Percentiles rank a stretch among this genome's conserved stretches.
Conservation (phyloP, 1,140 invertebrate species). For the Drosophila athabasca region DNA sequence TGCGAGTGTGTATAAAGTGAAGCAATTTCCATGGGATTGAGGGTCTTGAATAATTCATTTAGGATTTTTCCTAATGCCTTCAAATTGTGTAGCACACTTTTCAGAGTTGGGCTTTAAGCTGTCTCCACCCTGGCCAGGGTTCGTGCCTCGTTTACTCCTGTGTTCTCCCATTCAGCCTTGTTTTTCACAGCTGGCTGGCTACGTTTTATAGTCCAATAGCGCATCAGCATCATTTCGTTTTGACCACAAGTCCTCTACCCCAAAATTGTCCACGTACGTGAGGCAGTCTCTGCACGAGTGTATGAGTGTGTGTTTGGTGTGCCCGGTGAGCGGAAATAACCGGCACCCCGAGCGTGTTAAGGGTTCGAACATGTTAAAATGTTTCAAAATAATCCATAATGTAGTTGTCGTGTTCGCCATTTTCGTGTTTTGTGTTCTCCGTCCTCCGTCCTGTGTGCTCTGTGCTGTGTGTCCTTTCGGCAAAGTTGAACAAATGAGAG, state of each 20-base stretch:
- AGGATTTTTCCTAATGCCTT: too few relatives aligned
- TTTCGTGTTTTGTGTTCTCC: neutral
- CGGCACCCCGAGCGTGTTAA: conserved; percentile 13
- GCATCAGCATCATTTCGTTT: conserved; percentile 57
- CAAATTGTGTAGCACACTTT: too few relatives aligned
- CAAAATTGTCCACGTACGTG: conserved; percentile 40
- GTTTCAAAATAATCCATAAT: conserved; percentile 51
- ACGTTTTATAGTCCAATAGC: conserved; percentile 56
- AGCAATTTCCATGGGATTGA: too few relatives aligned
- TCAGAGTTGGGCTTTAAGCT: conserved; percentile 1
- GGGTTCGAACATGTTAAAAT: conserved; percentile 35
- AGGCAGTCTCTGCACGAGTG: neutral
- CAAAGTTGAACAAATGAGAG: conserved; percentile 20
- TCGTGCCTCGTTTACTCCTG: conserved; percentile 3
- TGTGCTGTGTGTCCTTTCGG: neutral
- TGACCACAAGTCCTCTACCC: conserved; percentile 59
- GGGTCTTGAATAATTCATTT: too few relatives aligned
- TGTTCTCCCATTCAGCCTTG: conserved; percentile 20
- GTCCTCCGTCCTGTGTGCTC: neutral
- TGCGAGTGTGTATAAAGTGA: too few relatives aligned
- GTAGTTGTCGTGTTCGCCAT: conserved; percentile 11
- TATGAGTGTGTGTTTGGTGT: conserved; percentile 25
- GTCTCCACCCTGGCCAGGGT: neutral
- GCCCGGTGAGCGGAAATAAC: conserved; percentile 63
- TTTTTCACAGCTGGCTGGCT: conserved; percentile 67